Conservation (phyloP, 2,797 vertebrate genomes). For the Borostomias antarcticus region DNA sequence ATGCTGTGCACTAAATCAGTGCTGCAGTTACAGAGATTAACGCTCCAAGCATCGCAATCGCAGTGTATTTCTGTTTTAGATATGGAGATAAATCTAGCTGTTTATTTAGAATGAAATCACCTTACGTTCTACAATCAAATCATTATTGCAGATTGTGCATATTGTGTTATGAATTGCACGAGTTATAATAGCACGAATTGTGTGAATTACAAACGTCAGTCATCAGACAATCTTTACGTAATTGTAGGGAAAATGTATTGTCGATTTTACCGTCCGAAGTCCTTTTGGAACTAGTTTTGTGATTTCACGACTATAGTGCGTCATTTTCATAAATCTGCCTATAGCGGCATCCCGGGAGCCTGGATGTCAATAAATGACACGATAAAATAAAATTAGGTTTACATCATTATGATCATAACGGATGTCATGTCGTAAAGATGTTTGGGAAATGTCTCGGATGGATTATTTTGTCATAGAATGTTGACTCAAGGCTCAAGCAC, state of each 20-base stretch:
- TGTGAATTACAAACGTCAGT: slow-evolving; percentile 3
- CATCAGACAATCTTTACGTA: no score
- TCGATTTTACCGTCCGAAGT: slow-evolving; percentile 2
- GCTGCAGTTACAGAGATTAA: slow-evolving; percentile 65
- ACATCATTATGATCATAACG: background rate
- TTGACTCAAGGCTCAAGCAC: background rate
- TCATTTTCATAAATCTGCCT: slow-evolving; percentile 11
- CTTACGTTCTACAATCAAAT: background rate
- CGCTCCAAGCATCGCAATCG: slow-evolving; percentile 39
- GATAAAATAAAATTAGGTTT: no score
- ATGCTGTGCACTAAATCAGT: slow-evolving; percentile 73
- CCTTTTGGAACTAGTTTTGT: slow-evolving; percentile 36
- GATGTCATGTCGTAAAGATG: background rate
- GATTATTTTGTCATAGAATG: background rate
- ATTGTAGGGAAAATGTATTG: background rate
- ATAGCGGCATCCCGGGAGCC: background rate
- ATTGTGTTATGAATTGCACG: background rate
- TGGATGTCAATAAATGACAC: background rate
- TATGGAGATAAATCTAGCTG: background rate
- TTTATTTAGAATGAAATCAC: background rate
- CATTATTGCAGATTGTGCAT: background rate
- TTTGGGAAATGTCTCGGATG: background rate
- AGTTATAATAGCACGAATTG: background rate
- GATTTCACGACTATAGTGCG: slow-evolving; percentile 15
- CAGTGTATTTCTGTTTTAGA: background rate